Base-by-base conservation (phyloP, 2,888 invertebrate genomes). In the Papilio elwesi region DNA sequence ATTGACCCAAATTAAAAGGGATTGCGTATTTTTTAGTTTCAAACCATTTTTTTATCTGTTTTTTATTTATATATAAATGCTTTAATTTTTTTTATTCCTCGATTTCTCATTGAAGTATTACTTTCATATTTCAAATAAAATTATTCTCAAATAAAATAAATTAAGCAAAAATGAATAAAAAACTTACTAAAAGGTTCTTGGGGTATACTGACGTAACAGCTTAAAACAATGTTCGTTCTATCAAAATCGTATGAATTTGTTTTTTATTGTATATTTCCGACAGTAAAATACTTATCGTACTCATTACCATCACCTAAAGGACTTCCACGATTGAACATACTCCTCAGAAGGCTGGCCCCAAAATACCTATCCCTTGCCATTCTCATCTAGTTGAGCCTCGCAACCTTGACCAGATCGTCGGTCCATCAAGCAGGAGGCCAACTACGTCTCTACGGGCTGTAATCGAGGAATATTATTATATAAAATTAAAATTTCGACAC, bases 1-100 rank as follows among this genome's bases (percentile, higher is more conserved):
- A 79, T 66, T 49, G 6, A 26, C 10, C 5, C 47, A 62, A 51
- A 38, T 68, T 12, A 38, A 68, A n/a, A 53, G 6, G 10, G 7
- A 26, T 38, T 66, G 11, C 2, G 15, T 12, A 15, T 43, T 16
- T 52, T 49, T 51, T 43, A 12, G 43, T 11, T 15, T 0, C 6
- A 62, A 15, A 62, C 10, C 43, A 62, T 62, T 9, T 51, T 38
- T 51, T 36, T 8, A 26, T 48, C 12, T 49, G 49, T 13, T n/a
- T n/a, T n/a, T n/a, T n/a, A n/a, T n/a, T n/a, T n/a, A n/a, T 13
- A 49, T 11, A 26, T 16, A 49, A 64, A 9, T 6, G 5, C 26
- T n/a, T 64, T 15, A 13, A 12, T 65, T 49, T 36, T 59, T 59
- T 59, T 9, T n/a, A n/a, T n/a, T 38, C 13, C 8, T 36, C 12